Evolutionary conservation across 1,140 invertebrate species (phyloP).

Genomic region (Gryllus bimaculatus): DNA sequence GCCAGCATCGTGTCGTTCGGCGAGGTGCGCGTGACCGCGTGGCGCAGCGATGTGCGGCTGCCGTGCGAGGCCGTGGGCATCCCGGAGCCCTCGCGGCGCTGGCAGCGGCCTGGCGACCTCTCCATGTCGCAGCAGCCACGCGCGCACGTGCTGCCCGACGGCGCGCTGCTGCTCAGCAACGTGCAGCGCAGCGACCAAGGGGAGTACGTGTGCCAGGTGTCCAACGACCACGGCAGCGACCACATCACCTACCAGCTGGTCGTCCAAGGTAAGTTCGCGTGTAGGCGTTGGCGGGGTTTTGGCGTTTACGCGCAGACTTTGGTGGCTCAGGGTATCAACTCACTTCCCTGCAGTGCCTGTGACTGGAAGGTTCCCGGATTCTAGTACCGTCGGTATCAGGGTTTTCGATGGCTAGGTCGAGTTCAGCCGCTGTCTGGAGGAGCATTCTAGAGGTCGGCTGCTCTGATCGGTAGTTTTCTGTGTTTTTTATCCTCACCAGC

Average conservation of each 20-base stretch:
- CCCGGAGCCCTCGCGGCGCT: conserved; percentile 32
- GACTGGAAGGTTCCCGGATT: no score
- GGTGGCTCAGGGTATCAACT: no score
- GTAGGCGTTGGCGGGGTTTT: no score
- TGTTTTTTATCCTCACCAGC: no score
- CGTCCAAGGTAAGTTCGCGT: conserved; percentile 39
- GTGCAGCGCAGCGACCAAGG: conserved; percentile 28
- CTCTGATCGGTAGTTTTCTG: no score
- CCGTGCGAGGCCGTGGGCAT: conserved; percentile 37
- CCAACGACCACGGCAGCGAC: conserved; percentile 37
- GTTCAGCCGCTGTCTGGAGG: no score
- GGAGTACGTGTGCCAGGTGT: conserved; percentile 34
- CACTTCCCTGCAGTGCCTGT: no score
- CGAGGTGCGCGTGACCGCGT: conserved; percentile 25
- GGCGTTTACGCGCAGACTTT: no score
- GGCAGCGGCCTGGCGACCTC: conserved; percentile 25
- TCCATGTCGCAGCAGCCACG: conserved; percentile 21
- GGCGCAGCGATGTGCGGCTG: conserved; percentile 32
- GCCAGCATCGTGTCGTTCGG: conserved; percentile 32
- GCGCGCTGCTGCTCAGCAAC: conserved; percentile 25
- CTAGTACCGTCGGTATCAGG: no score
- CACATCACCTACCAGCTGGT: conserved; percentile 38
- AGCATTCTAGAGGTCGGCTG: no score
- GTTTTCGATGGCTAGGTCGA: no score
- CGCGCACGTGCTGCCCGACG: conserved; percentile 20